Evolutionary conservation across 2,888 invertebrate genomes (phyloP), one percentile per base, ranked within the genome.

Genomic region (Nemurella pictetii): DNA sequence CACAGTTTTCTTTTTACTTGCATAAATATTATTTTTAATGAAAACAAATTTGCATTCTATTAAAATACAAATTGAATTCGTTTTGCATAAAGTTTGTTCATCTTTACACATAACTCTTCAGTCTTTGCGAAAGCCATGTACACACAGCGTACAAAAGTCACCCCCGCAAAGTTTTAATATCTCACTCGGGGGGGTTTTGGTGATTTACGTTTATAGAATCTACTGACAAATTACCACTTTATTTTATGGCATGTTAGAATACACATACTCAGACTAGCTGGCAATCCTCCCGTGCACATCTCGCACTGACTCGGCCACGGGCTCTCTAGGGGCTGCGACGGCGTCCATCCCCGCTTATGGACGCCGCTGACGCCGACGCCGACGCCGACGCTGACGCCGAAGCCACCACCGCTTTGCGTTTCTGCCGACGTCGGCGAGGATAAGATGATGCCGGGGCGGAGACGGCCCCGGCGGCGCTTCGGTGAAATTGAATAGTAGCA

Each of bases 141-240:
- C 55, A 55, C 55, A 55, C 55, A 20, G n/a, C 20, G 20, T 55
- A 55, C 55, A 55, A 55, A 3, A 55, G 55, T 55, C 55, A 55
- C 55, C 55, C 55, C 32, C 55, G 20, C 9, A 55, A 55, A 55
- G 15, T 55, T 55, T 55, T 55, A 55, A 55, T 55, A 55, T 55
- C 55, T 55, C 32, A 5, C 55, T 55, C 9, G 3, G 3, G 55
- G 55, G 55, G 15, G 20, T 55, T 12, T 20, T 29, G 5, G 82
- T 82, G 82, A 72, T 72, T 72, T 82, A 72, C 72, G 20, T 5
- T 2, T 29, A 30, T 25, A 55, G 82, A 9, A 35, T 82, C 36
- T 26, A 72, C 82, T 82, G 82, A 82, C 82, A 82, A 82, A 82
- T 72, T 55, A 82, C 55, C 82, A 82, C 82, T 82, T 82, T 55